Conservation (phyloP, 2,888 invertebrate species). For the Xestia ashworthii region DNA sequence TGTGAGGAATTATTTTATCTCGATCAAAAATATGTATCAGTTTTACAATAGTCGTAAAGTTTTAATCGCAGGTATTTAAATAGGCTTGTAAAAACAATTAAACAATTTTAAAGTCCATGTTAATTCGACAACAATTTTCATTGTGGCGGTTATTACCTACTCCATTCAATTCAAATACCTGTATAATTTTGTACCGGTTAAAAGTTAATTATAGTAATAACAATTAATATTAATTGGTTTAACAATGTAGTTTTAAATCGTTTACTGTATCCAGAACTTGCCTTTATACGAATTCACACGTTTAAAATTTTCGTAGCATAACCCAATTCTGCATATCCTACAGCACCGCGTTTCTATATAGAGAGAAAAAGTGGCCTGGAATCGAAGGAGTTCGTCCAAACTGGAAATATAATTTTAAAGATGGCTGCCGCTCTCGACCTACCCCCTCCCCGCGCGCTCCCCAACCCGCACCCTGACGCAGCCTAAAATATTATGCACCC, state of each 20-base stretch:
- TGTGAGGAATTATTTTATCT: background rate
- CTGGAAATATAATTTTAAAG: slow-evolving; percentile 90
- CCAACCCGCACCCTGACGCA: slow-evolving; percentile 82
- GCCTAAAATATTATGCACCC: slow-evolving; percentile 91
- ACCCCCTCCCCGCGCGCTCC: slow-evolving; percentile 79
- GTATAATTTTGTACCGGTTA: slow-evolving; percentile 38
- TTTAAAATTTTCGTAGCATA: slow-evolving; percentile 32
- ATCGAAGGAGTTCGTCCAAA: slow-evolving; percentile 86
- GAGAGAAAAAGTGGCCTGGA: slow-evolving; percentile 81
- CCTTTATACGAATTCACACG: slow-evolving; percentile 3
- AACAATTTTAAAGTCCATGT: slow-evolving; percentile 25
- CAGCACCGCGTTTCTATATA: slow-evolving; percentile 66
- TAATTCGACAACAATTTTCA: slow-evolving; percentile 36
- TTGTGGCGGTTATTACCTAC: slow-evolving; percentile 19
- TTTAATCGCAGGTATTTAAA: slow-evolving; percentile 14
- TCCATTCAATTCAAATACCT: slow-evolving; percentile 43
- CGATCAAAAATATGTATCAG: background rate
- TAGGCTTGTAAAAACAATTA: slow-evolving; percentile 25
- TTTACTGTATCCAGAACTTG: slow-evolving; percentile 7
- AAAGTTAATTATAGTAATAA: slow-evolving; percentile 40
- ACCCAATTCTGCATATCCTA: slow-evolving; percentile 74
- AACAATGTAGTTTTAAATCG: slow-evolving; percentile 21
- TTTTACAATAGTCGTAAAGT: slow-evolving; percentile 12
- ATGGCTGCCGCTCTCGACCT: slow-evolving; percentile 86
- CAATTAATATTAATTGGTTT: slow-evolving; percentile 28